Evolutionary conservation across 2,888 invertebrate species (phyloP).

Genomic region (Brachylomia viminalis): DNA sequence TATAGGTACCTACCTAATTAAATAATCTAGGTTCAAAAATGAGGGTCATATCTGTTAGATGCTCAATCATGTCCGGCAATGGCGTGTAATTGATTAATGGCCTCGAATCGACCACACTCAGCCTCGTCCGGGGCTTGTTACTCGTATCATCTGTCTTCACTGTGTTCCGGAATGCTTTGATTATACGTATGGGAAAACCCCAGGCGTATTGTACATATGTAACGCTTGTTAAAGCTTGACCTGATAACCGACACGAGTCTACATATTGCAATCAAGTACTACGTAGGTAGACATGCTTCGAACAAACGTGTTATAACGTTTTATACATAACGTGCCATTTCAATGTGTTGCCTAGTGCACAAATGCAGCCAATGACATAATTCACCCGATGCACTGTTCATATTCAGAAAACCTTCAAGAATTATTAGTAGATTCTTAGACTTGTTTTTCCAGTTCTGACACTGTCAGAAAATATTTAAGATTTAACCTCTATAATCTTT

Average conservation of each 20-base stretch:
- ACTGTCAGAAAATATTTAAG: slow-evolving; percentile 16
- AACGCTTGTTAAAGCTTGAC: slow-evolving; percentile 61
- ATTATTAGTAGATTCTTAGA: slow-evolving; percentile 10
- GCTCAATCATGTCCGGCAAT: slow-evolving; percentile 58
- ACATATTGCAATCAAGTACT: slow-evolving; percentile 42
- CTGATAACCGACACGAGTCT: slow-evolving; percentile 57
- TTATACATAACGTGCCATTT: slow-evolving; percentile 36
- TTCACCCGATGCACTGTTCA: slow-evolving; percentile 14
- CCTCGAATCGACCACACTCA: slow-evolving; percentile 57
- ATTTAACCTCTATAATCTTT: slow-evolving; percentile 17
- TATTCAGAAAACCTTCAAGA: slow-evolving; percentile 36
- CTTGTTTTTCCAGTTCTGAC: slow-evolving; percentile 34
- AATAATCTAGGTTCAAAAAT: slow-evolving; percentile 55
- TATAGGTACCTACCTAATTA: slow-evolving; percentile 48
- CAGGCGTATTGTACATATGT: slow-evolving; percentile 36
- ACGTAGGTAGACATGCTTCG: slow-evolving; percentile 11
- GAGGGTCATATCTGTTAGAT: slow-evolving; percentile 63
- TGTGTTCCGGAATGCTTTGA: slow-evolving; percentile 63
- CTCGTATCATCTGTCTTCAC: slow-evolving; percentile 44
- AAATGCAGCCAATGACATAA: slow-evolving; percentile 37
- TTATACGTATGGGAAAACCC: slow-evolving; percentile 66
- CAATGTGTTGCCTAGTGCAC: slow-evolving; percentile 1
- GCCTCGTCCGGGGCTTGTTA: slow-evolving; percentile 42
- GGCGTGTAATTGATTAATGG: slow-evolving; percentile 61
- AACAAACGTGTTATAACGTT: slow-evolving; percentile 29